phyloP scores from a whole-genome alignment of 2,797 vertebrate species.

The Sebastes nivosus region DNA sequence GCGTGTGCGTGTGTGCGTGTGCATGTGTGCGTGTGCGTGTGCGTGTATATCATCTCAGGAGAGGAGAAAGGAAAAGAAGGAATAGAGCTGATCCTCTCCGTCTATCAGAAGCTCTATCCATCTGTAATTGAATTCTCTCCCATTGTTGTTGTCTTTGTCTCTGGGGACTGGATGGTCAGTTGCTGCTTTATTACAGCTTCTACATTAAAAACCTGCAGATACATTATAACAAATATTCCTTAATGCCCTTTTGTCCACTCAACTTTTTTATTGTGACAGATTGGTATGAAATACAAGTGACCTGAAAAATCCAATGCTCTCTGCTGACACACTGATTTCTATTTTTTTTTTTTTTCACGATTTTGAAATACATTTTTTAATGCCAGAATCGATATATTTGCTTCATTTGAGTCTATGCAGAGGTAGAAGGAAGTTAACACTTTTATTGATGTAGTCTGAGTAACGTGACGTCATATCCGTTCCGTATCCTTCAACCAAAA shows the following conservation, averaged over 20 bases:
- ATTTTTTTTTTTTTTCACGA: too few relatives aligned
- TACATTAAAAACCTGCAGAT: constrained; percentile 1
- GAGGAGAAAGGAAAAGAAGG: constrained; percentile 33
- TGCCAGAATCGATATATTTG: too few relatives aligned
- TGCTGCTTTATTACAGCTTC: constrained; percentile 24
- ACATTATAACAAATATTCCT: constrained; percentile 1
- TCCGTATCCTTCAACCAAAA: too few relatives aligned
- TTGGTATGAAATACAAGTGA: constrained; percentile 11
- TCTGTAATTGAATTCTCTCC: constrained; percentile 77
- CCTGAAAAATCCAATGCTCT: neutral
- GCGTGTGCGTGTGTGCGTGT: constrained; percentile 21
- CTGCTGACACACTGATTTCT: neutral
- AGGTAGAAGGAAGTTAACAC: too few relatives aligned
- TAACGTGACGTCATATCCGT: too few relatives aligned
- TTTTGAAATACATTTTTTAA: too few relatives aligned
- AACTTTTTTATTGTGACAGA: neutral
- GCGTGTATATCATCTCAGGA: constrained; percentile 50
- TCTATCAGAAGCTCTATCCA: constrained; percentile 69
- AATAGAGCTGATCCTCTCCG: constrained; percentile 65
- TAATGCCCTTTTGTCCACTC: neutral
- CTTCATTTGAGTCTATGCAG: too few relatives aligned
- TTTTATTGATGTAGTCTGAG: too few relatives aligned
- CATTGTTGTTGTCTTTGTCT: constrained; percentile 73
- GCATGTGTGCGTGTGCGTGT: neutral
- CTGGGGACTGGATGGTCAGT: constrained; percentile 55